These are phyloP conservation scores for Ephialtes manifestator DNA, from an alignment of 2,888 invertebrate genomes.

Conservation along the genomic window DNA sequence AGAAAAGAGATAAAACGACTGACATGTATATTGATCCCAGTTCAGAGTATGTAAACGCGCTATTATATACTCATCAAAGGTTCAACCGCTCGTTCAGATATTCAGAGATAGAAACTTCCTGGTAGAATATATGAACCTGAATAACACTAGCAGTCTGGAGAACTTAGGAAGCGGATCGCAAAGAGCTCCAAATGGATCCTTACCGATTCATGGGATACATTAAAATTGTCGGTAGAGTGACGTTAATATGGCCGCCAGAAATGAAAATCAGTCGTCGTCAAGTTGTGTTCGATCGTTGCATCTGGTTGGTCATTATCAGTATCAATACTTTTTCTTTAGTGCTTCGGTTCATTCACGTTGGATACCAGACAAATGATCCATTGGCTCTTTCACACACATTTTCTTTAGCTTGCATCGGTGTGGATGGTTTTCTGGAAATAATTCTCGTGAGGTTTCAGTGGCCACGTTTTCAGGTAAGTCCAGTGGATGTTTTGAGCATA, in stretches of 20 bases:
- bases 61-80: not conserved
- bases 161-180: not conserved
- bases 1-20: no score
- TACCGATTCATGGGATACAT: conserved; percentile 41
- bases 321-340: conserved; percentile 69
- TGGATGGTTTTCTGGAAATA: conserved; percentile 37
- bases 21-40: not conserved
- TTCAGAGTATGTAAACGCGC: not conserved
- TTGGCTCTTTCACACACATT: not conserved
- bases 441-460: conserved; percentile 46
- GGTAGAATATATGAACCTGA: not conserved
- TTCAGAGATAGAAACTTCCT: not conserved
- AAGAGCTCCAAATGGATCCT: conserved; percentile 41
- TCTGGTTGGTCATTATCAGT: conserved; percentile 66
- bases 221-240: conserved; percentile 71
- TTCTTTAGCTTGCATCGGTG: not conserved
- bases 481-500: not conserved
- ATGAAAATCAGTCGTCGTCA: conserved; percentile 41
- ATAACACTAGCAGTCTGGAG: not conserved
- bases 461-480: conserved; percentile 60
- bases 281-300: conserved; percentile 64
- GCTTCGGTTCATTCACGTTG: conserved; percentile 38
- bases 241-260: conserved; percentile 75
- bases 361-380: not conserved
- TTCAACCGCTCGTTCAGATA: not conserved